Conservation (phyloP, 1,140 invertebrate genomes). For the Acyrthosiphon pisum region DNA sequence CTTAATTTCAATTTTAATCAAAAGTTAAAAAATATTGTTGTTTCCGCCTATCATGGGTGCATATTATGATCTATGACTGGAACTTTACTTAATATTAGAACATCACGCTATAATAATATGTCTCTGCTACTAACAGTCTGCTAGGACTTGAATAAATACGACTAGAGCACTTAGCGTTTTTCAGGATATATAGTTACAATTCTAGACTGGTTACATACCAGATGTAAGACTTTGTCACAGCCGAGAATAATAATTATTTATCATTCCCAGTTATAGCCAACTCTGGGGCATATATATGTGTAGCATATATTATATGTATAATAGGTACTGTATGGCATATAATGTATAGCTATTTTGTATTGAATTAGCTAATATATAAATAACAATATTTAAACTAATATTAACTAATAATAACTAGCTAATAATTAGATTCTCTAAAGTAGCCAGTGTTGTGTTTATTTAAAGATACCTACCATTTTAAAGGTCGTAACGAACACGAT, state of each 20-base stretch:
- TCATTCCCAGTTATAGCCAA: neutral
- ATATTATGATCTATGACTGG: neutral
- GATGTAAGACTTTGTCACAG: neutral
- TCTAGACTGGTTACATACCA: neutral
- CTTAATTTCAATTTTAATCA: too few species aligned
- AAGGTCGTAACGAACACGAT: neutral
- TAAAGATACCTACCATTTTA: neutral
- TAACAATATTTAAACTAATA: too few species aligned
- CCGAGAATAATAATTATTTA: neutral
- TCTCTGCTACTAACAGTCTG: neutral
- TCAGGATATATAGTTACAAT: neutral
- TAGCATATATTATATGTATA: too few species aligned
- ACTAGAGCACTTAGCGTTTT: neutral
- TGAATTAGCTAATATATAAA: too few species aligned
- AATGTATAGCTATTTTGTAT: neutral
- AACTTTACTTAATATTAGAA: neutral
- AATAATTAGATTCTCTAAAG: neutral
- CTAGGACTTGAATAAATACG: neutral
- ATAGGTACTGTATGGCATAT: too few species aligned
- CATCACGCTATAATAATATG: too few species aligned
- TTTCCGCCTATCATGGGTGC: too few species aligned
- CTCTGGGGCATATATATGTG: too few species aligned
- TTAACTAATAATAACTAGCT: too few species aligned
- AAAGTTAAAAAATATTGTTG: too few species aligned
- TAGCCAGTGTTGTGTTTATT: neutral